Evolutionary conservation across 2,113 vertebrate species (phyloP), one percentile per base, ranked within the genome.

Genomic region (Cathartes aura): DNA sequence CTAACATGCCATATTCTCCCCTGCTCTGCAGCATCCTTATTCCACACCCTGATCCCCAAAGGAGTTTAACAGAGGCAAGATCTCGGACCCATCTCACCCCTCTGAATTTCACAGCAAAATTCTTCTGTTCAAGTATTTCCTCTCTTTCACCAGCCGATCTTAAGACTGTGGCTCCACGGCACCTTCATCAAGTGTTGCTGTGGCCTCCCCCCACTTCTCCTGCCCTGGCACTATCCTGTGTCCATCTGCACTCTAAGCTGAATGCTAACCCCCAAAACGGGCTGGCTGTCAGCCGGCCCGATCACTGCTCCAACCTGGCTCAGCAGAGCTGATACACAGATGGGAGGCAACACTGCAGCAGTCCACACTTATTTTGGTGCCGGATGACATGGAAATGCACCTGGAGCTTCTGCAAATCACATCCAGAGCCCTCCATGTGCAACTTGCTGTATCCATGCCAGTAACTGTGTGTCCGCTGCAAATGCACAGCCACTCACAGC

Each of bases 201-300:
- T 19, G 55, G 32, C 36, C 11, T 85, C 16, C 29, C 34, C 11
- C 4, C 0, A 55, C 4, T 32, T 50, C 48, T 80, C 32, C 42
- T 34, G 71, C 42, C 29, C 58, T 66, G 52, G 43, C 6, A 19
- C 34, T 36, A 38, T 7, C 18, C 34, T 13, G 60, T 23, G 23
- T n/a, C 56, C 68, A 81, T 22, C 60, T 62, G 52, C 53, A 43
- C 43, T 8, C 32, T 5, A 8, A 72, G 64, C 26, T 55, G 45
- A 84, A 60, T 3, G 45, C 45, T 36, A 71, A 48, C 14, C 30
- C 42, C 42, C 48, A 76, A 42, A 84, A 21, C 12, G 70, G 47
- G 6, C 42, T 56, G 23, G 42, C 42, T 38, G 18, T 47, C 40
- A 38, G 27, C 34, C 0, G 0, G 59, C 6, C 18, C 3, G 1